Conservation (phyloP, 2,113 vertebrate genomes). For the Apteryx mantelli region DNA sequence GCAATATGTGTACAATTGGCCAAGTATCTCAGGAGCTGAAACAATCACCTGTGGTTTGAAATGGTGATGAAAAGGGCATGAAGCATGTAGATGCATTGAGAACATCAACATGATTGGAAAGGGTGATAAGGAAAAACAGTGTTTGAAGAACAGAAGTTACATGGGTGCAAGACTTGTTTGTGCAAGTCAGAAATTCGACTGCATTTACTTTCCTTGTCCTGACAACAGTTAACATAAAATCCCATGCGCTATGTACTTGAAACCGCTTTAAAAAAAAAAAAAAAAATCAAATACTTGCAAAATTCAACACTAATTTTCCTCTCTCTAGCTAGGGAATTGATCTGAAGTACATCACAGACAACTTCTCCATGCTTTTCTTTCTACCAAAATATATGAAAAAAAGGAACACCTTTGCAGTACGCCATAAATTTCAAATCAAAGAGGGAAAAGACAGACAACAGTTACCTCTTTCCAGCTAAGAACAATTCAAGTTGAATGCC, state of each 20-base stretch:
- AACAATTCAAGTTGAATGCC: background rate
- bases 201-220: background rate
- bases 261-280: background rate
- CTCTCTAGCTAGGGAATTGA: background rate
- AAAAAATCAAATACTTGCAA: background rate
- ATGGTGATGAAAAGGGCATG: background rate
- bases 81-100: background rate
- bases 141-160: background rate
- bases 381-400: background rate
- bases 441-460: background rate
- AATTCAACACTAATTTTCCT: background rate
- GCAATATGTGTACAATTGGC: background rate
- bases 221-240: background rate
- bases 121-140: background rate
- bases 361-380: background rate
- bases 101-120: background rate
- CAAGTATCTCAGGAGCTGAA: rapidly evolving
- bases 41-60: background rate
- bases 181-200: background rate
- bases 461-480: background rate
- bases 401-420: background rate
- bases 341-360: background rate
- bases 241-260: background rate
- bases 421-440: background rate
- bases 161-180: background rate